These are phyloP conservation scores for Amphilophus citrinellus DNA, from an alignment of 2,113 vertebrate species.

Conservation along the genomic window DNA sequence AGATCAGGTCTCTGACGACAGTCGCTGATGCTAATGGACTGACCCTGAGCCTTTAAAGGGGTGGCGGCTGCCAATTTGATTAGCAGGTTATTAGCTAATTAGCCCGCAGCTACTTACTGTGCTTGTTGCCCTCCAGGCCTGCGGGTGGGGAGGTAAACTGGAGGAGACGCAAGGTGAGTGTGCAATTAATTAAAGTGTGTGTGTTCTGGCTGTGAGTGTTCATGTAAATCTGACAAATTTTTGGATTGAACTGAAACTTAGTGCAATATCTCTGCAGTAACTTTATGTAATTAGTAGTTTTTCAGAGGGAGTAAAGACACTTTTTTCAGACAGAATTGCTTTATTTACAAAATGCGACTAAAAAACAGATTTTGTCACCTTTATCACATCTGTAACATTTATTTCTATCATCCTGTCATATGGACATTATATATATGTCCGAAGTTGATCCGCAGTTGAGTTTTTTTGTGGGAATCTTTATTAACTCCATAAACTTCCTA, in stretches of 20 bases:
- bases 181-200: constrained; percentile 9
- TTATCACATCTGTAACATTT: background rate
- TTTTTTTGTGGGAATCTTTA: background rate
- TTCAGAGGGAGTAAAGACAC: background rate
- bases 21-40: constrained; percentile 56
- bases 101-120: constrained; percentile 63
- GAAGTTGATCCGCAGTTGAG: background rate
- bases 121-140: constrained; percentile 52
- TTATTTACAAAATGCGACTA: background rate
- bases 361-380: background rate
- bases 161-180: constrained; percentile 47
- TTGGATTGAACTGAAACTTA: background rate
- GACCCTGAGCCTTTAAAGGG: constrained; percentile 29
- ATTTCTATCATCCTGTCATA: background rate
- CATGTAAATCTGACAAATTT: background rate
- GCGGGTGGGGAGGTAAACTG: constrained; percentile 38
- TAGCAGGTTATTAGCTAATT: constrained; percentile 79
- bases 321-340: background rate
- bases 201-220: background rate
- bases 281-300: background rate
- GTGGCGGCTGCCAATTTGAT: constrained; percentile 58
- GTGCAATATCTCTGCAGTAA: no score
- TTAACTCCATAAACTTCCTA: background rate
- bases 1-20: constrained; percentile 54
- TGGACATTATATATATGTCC: no score